A percentile compares a stretch with the other conserved stretches of the same genome.
Conservation (phyloP, 2,797 vertebrate genomes). For the Schizopygopsis malacanthus region DNA sequence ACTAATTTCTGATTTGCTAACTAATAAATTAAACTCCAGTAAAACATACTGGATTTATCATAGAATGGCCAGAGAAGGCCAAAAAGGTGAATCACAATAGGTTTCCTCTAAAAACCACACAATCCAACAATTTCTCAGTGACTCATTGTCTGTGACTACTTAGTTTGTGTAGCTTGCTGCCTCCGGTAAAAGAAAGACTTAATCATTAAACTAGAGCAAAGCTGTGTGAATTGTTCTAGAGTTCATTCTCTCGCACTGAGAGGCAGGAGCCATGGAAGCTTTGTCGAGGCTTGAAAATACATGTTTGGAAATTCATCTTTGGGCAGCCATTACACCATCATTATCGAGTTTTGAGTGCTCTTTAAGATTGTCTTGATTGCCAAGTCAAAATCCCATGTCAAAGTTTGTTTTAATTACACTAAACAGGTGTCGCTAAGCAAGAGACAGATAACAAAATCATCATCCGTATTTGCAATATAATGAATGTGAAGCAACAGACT, state of each 20-base stretch:
- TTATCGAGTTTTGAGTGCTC: conserved; percentile 57
- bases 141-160: conserved; percentile 16
- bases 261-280: not conserved
- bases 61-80: not conserved
- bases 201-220: conserved; percentile 20
- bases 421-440: conserved; percentile 79
- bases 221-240: not conserved
- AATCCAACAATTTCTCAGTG: conserved; percentile 24
- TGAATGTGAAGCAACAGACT: conserved; percentile 75
- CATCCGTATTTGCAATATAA: conserved; percentile 80
- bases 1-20: not conserved
- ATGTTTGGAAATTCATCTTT: conserved; percentile 53
- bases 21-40: not conserved
- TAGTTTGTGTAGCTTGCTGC: conserved; percentile 3
- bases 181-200: conserved; percentile 15
- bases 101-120: conserved; percentile 12
- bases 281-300: conserved; percentile 29
- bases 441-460: conserved; percentile 76
- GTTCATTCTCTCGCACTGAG: not conserved
- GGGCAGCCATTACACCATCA: conserved; percentile 42
- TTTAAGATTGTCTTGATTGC: conserved; percentile 70
- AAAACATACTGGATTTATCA: not conserved
- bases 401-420: conserved; percentile 77
- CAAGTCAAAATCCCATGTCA: conserved; percentile 73
- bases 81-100: conserved; percentile 6